Percentiles rank a stretch among this genome's conserved stretches.
Conservation (phyloP, 1,140 invertebrate genomes). For the Aphaenogaster ashmeadi region DNA sequence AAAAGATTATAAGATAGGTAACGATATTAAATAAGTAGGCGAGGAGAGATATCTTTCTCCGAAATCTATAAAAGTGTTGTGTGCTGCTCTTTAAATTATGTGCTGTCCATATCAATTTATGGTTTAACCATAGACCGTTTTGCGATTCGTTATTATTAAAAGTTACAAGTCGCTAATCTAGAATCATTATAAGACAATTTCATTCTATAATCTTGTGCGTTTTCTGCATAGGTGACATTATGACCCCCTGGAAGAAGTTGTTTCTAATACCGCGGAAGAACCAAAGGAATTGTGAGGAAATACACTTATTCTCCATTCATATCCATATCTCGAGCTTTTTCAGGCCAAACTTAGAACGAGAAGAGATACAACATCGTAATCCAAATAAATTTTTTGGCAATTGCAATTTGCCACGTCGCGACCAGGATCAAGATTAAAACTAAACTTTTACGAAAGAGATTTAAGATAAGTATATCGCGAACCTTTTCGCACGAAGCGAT, state of each 20-base stretch:
- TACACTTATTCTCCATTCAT: not conserved
- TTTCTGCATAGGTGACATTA: slow-evolving; percentile 20
- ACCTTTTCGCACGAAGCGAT: not conserved
- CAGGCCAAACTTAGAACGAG: not conserved
- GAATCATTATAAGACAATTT: not conserved
- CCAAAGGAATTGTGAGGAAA: slow-evolving; percentile 33
- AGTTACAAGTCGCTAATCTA: slow-evolving; percentile 17
- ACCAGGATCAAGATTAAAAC: slow-evolving; percentile 22
- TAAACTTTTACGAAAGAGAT: slow-evolving; percentile 21
- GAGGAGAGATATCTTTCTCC: not conserved
- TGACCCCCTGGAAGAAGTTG: slow-evolving; percentile 40
- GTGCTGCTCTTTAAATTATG: not conserved
- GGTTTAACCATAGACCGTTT: not conserved
- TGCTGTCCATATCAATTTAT: not conserved
- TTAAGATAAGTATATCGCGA: slow-evolving; percentile 20
- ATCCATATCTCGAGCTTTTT: not conserved
- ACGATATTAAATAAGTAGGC: not conserved
- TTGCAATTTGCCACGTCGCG: slow-evolving; percentile 30
- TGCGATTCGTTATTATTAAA: not conserved
- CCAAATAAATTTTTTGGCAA: slow-evolving; percentile 33
- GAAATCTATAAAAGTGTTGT: not conserved
- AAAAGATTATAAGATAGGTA: not conserved
- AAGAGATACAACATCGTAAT: not conserved
- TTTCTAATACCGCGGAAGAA: slow-evolving; percentile 47
- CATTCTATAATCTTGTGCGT: slow-evolving; percentile 53